Evolutionary conservation across 2,113 vertebrate species (phyloP), one percentile per base, ranked within the genome.

Genomic region (Pogona vitticeps): DNA sequence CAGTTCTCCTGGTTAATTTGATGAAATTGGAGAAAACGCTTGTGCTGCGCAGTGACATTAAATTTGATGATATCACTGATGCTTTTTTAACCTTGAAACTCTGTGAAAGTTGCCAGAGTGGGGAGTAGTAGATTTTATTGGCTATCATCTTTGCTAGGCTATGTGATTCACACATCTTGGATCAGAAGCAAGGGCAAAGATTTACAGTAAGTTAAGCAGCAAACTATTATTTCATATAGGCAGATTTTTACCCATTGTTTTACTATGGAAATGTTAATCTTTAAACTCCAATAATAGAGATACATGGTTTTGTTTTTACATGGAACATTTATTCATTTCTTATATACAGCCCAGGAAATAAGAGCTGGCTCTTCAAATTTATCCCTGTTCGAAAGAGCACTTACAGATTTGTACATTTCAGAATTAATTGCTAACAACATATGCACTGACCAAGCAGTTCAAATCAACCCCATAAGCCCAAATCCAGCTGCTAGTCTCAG

Each of bases 261-360:
- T 68, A 80, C 68, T 84, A 61, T 73, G 56, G 71, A 79, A 80
- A 84, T 88, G 80, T 88, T 84, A 80, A 80, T 80, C 28, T 80
- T 72, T 86, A 52, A 56, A 73, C 68, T 72, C 56, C 31, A 59
- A 15, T 79, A 86, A 86, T 59, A 40, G 46, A 71, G 28, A 26
- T 40, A 40, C 76, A 80, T 33, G 31, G 40, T 63, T 86, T 72
- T 80, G 36, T 80, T 86, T 56, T 46, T 80, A 46, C 56, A 73
- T 63, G 58, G 68, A 68, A 77, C 61, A 85, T 85, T 85, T 77
- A 65, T 36, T 82, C 23, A 31, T 68, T 56, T 46, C 31, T 75
- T 67, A 78, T 61, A 13, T 80, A 56, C 18, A 84, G 26, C 10
- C 15, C 40, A 65, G 56, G 46, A 80, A 73, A 88, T 84, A 56